Evolutionary conservation across 2,797 vertebrate genomes (phyloP), one percentile per base, ranked within the genome.

Genomic region (Sus cebifrons): DNA sequence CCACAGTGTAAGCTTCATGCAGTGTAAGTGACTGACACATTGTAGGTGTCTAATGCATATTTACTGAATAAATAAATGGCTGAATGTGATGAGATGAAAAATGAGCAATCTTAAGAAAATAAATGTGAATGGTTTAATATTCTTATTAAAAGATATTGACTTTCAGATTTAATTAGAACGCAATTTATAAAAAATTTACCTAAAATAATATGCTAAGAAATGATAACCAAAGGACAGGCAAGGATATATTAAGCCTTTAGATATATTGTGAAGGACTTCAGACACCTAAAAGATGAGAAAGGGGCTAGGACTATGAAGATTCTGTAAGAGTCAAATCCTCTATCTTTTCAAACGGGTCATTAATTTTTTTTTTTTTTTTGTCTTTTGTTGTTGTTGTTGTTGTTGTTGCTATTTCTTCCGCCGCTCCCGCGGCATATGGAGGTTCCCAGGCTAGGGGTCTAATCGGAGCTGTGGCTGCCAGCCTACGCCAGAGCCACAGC

Each of bases 151-250:
- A 86, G 20, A 90, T 17, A 84, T 0, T 83, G 36, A 71, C n/a
- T 71, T 83, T 92, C 65, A 86, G 18, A 89, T 85, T 88, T 89
- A 27, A 58, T 93, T 88, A 88, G 7, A 91, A 77, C 74, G 15
- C 1, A 91, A 81, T 84, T 67, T 77, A 49, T 77, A 88, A 81
- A 81, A 86, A 79, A 93, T 54, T 90, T 32, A 73, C 44, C 49
- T 82, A 95, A 85, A 81, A 68, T 71, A 88, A 77, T 36, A 84
- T 78, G 6, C 36, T 54, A 25, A 93, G 86, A 95, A 49, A 49
- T 49, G 44, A 44, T 20, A 93, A 77, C 5, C 49, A 71, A 92
- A 79, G 29, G 36, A 73, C 11, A 67, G 40, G 6, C 8, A 29
- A 83, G 54, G 6, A 4, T 64, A 75, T 71, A 18, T 15, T 44